These are phyloP conservation scores for Coranthus polyacanthus DNA, from an alignment of 2,797 vertebrate genomes.

Conservation along the genomic window DNA sequence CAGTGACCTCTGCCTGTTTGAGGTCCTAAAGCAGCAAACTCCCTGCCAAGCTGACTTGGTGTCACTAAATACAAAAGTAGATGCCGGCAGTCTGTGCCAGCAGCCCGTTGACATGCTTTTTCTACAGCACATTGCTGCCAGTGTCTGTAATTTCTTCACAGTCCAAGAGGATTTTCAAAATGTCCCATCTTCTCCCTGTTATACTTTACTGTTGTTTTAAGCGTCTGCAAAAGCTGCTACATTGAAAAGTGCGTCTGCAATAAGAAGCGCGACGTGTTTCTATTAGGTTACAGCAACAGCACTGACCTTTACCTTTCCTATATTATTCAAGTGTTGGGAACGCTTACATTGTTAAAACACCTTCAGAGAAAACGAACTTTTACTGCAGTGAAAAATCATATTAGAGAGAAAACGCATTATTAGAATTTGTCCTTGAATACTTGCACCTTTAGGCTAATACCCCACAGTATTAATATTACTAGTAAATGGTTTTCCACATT, in stretches of 20 bases:
- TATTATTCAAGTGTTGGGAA: conserved; percentile 22
- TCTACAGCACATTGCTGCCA: neutral
- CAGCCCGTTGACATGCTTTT: neutral
- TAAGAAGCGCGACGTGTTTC: too few relatives aligned
- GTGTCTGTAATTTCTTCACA: neutral
- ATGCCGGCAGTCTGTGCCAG: neutral
- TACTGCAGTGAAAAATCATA: neutral
- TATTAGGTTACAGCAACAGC: too few relatives aligned
- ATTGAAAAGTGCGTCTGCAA: too few relatives aligned
- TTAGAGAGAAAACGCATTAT: conserved; percentile 23
- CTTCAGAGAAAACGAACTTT: conserved; percentile 15
- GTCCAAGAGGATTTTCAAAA: neutral
- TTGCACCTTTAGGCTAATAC: too few relatives aligned
- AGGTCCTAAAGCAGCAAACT: neutral
- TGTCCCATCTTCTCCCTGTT: too few relatives aligned
- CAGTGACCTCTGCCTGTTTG: conserved; percentile 14
- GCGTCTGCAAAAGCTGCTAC: too few relatives aligned
- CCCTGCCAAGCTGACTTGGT: neutral
- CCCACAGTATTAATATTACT: too few relatives aligned
- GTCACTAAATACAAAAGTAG: conserved; percentile 1
- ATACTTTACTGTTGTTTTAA: too few relatives aligned
- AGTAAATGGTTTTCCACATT: conserved; percentile 3
- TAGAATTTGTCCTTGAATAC: conserved; percentile 25
- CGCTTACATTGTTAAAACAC: conserved; percentile 15
- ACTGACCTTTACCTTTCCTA: conserved; percentile 14